phyloP scores from a whole-genome alignment of 2,797 vertebrate species.

The Sebastes matsubarae region DNA sequence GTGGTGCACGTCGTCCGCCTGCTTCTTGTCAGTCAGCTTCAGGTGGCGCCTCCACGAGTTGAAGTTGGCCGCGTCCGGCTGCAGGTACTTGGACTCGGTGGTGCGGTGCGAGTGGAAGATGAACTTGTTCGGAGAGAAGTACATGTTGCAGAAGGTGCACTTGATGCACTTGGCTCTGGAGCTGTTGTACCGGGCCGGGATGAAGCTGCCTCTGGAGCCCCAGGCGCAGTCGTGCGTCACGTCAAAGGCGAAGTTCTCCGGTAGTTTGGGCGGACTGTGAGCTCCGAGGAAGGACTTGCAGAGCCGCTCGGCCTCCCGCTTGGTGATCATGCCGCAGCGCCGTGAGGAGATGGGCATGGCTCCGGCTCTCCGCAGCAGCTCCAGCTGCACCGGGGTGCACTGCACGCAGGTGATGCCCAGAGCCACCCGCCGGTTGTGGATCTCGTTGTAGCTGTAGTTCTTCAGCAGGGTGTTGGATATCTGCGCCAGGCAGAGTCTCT shows the following conservation, averaged over 20 bases:
- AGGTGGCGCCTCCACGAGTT: conserved; percentile 93
- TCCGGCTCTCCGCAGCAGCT: conserved; percentile 90
- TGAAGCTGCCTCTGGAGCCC: conserved; percentile 91
- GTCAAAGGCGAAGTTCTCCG: conserved; percentile 92
- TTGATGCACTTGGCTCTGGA: conserved; percentile 94
- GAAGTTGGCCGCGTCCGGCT: conserved; percentile 93
- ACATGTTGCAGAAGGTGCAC: conserved; percentile 92
- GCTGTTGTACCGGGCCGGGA: conserved; percentile 92
- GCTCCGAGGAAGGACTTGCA: conserved; percentile 93
- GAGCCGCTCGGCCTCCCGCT: conserved; percentile 90
- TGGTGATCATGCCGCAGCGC: conserved; percentile 94
- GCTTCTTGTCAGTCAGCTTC: conserved; percentile 88
- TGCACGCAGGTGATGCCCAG: conserved; percentile 93
- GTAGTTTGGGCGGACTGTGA: conserved; percentile 89
- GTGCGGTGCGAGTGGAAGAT: conserved; percentile 93
- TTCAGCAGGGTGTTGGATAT: conserved; percentile 93
- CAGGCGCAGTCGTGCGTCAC: conserved; percentile 91
- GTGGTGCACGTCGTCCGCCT: conserved; percentile 87
- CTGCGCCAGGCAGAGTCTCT: conserved; percentile 92
- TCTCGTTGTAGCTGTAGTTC: conserved; percentile 95
- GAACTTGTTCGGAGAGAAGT: conserved; percentile 94
- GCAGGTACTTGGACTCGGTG: conserved; percentile 91
- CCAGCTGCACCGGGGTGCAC: conserved; percentile 93
- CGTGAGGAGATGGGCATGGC: conserved; percentile 93
- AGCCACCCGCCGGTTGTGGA: conserved; percentile 91